Evolutionary conservation across 2,888 invertebrate genomes (phyloP).

Genomic region (Scrobipalpa costella): DNA sequence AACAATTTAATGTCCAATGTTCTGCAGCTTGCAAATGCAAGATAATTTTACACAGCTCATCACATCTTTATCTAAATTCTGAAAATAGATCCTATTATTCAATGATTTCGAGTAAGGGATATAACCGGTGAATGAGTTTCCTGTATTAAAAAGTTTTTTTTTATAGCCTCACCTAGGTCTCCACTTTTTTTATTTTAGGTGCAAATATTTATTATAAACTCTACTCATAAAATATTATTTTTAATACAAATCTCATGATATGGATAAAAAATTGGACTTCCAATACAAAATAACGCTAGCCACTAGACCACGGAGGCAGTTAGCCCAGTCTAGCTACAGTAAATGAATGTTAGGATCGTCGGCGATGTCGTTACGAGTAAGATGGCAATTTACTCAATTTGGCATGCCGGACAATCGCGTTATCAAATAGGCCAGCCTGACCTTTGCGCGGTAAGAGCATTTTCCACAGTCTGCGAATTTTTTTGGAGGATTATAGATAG

Average conservation of each 20-base stretch:
- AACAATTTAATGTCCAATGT: conserved; percentile 27
- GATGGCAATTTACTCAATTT: conserved; percentile 40
- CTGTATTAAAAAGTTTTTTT: no score
- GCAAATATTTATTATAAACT: no score
- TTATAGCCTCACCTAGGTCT: no score
- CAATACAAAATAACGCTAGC: no score
- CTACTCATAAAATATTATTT: no score
- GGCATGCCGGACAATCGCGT: conserved; percentile 25
- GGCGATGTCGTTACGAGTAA: background rate
- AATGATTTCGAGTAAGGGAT: background rate
- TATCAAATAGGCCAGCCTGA: conserved; percentile 27
- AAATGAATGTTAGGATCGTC: background rate
- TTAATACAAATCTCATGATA: no score
- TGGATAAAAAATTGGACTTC: no score
- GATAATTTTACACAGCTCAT: conserved; percentile 9
- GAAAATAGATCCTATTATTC: background rate
- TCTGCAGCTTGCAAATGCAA: conserved; percentile 22
- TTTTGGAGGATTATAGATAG: no score
- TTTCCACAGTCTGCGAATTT: no score
- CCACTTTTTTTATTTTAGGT: no score
- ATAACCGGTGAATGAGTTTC: no score
- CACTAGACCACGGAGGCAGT: no score
- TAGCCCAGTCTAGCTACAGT: background rate
- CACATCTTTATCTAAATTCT: background rate
- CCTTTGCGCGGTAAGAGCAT: background rate